phyloP scores from a whole-genome alignment of 2,113 vertebrate genomes.

The Hassar affinis region DNA sequence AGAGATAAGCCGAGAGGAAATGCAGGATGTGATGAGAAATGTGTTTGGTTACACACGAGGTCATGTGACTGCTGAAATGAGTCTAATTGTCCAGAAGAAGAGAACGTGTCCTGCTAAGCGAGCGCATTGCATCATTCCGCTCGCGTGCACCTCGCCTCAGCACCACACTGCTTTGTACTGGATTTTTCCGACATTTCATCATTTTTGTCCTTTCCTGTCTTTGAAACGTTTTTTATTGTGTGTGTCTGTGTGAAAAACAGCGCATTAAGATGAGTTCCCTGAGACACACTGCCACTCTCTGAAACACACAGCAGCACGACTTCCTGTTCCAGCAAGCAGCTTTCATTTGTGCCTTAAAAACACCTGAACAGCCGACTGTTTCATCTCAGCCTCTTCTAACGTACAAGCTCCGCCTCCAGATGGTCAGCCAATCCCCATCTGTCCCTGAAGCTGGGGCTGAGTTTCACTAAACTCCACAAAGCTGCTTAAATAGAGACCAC shows the following conservation, averaged over 20 bases:
- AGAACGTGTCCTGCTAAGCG: slow-evolving; percentile 18
- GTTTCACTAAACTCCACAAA: neutral
- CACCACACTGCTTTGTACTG: neutral
- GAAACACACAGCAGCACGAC: neutral
- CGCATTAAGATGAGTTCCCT: neutral
- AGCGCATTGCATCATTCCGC: slow-evolving; percentile 39
- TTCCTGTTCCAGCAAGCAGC: neutral
- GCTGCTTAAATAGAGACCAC: neutral
- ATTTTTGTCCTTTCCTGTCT: slow-evolving; percentile 26
- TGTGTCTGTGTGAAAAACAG: neutral
- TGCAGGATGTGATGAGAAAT: neutral
- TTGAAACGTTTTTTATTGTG: neutral
- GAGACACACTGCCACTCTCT: neutral
- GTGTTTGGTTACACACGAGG: slow-evolving; percentile 22
- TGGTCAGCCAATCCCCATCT: neutral
- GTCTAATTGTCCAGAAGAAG: slow-evolving; percentile 24
- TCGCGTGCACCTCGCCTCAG: neutral
- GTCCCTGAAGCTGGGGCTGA: neutral
- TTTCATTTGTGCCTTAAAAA: neutral
- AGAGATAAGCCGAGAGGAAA: neutral
- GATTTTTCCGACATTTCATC: slow-evolving; percentile 31
- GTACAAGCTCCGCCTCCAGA: neutral
- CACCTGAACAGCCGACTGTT: no score
- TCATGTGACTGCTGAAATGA: slow-evolving; percentile 35
- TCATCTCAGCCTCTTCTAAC: neutral